Evolutionary conservation across 35 echinoderm and acorn worm species (phyloP), one percentile per base, ranked within the genome.

Genomic region (Apostichopus japonicus): DNA sequence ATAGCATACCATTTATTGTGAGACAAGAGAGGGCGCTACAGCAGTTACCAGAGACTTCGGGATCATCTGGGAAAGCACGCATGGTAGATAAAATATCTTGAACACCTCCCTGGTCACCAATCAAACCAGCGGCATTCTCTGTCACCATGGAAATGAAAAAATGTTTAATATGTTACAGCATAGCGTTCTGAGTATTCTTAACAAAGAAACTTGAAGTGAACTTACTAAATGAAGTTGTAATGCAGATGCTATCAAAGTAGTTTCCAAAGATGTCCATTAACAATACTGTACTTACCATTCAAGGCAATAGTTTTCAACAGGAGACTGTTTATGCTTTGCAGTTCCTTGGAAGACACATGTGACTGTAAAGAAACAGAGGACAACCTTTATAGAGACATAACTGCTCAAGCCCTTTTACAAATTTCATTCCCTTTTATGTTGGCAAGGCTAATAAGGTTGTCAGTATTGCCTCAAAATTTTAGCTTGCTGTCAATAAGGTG

Each of bases 21-120:
- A 99, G 97, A 94, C 93, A 96, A 13, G 93, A 99, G 73, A 99
- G 91, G 54, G 97, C 97, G 73, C 95, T 96, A 24, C 95, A 96
- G 65, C 95, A 96, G 65, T 99, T 94, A 72, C 93, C 95, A 55
- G 91, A 96, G 16, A 99, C 90, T 78, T 96, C 93, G 90, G 97
- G 88, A 92, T 96, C 92, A 55, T 92, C 88, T 22, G 95, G 97
- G 57, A 96, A 93, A 4, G 93, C 84, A 24, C 97, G 57, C 83
- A 96, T 91, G 14, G 93, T 93, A 8, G 97, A 91, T 56, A 96
- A 56, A 78, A 99, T 93, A 71, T 99, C 97, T 80, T 99, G 97
- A 14, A 99, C 93, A 13, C 97, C 95, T 53, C 97, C 97, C 6
- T 79, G 88, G 52, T 87, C 57, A 79, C 95, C 97, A 53, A 99